Conservation (phyloP, 2,888 invertebrate species). For the Pasiphila rectangulata region DNA sequence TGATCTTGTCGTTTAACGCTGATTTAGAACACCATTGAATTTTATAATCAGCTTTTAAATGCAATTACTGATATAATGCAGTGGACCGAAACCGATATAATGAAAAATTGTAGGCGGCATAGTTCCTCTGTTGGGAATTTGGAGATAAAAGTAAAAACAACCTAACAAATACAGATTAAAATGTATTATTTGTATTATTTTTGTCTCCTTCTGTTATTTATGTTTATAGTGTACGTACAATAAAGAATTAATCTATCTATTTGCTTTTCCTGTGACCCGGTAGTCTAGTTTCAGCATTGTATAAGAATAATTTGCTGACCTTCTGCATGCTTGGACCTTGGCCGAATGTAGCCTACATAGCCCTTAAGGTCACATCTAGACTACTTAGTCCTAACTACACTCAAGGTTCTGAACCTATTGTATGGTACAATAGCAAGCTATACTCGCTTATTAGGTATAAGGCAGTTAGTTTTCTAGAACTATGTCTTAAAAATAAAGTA, state of each 20-base stretch:
- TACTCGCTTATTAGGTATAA: neutral
- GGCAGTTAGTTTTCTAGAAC: neutral
- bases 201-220: no score
- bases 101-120: no score
- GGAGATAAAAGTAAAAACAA: neutral
- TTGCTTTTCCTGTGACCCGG: no score
- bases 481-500: neutral
- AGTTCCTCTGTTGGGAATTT: no score
- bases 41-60: no score
- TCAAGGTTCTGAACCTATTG: constrained; percentile 5
- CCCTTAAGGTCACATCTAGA: constrained; percentile 9
- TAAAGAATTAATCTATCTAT: no score
- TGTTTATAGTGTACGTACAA: no score
- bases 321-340: constrained; percentile 1
- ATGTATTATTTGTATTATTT: no score
- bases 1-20: constrained; percentile 41
- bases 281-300: neutral
- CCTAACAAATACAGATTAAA: no score
- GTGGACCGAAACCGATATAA: no score
- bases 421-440: neutral
- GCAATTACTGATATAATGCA: no score
- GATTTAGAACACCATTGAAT: constrained; percentile 22
- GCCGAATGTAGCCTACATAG: constrained; percentile 9
- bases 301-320: neutral
- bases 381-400: constrained; percentile 8